Conservation (phyloP, 1,140 invertebrate genomes). For the Ericerus pela region DNA sequence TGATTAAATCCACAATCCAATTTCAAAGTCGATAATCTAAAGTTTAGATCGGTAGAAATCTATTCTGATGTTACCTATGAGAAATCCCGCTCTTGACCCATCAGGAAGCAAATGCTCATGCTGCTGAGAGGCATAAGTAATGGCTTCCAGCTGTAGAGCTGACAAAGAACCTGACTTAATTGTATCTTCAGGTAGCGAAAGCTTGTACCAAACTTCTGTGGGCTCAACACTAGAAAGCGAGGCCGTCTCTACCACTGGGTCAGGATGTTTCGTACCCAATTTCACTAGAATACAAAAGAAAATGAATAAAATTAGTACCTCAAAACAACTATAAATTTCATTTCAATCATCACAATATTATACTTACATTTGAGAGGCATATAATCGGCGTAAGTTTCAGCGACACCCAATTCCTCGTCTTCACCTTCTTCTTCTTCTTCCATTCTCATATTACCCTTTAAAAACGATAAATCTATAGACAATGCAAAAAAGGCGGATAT, state of each 20-base stretch:
- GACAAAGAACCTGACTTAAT: conserved; percentile 78
- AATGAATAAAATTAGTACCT: not conserved
- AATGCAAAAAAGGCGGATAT: not conserved
- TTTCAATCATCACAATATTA: conserved; percentile 6
- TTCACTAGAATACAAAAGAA: conserved; percentile 48
- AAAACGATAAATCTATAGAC: not conserved
- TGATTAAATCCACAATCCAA: conserved; percentile 14
- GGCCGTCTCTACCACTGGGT: conserved; percentile 98
- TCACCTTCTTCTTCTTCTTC: conserved; percentile 72
- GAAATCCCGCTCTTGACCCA: conserved; percentile 82
- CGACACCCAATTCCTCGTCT: conserved; percentile 92
- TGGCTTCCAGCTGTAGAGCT: conserved; percentile 90
- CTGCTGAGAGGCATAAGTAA: conserved; percentile 90
- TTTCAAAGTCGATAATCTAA: not conserved
- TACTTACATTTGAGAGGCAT: conserved; percentile 83
- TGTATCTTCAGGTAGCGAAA: conserved; percentile 70
- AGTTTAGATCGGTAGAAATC: not conserved
- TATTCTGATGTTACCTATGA: conserved; percentile 56
- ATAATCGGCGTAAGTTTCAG: conserved; percentile 95
- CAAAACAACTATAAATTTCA: not conserved
- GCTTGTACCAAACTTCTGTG: conserved; percentile 79
- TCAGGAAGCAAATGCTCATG: conserved; percentile 85
- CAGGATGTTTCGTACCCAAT: conserved; percentile 89
- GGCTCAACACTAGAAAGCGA: conserved; percentile 92
- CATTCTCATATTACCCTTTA: conserved; percentile 14